phyloP scores from a whole-genome alignment of 2,113 vertebrate genomes.

The Heteronetta atricapilla region DNA sequence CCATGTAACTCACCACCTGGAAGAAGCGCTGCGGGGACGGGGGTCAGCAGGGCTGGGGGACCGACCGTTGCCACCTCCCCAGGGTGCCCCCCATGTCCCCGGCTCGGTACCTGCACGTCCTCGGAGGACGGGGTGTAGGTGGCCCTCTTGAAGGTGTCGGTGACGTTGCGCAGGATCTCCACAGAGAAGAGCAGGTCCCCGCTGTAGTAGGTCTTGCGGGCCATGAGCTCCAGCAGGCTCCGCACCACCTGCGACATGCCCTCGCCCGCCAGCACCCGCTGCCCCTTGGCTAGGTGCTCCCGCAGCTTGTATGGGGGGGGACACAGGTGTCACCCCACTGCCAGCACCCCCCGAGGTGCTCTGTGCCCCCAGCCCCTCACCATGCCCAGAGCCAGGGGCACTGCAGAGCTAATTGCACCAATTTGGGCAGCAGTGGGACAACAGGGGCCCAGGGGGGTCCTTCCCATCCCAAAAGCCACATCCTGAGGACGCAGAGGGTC shows the following conservation, averaged over 20 bases:
- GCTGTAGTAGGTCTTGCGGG: slow-evolving; percentile 94
- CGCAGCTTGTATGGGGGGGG: slow-evolving; percentile 81
- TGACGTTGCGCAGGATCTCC: slow-evolving; percentile 99
- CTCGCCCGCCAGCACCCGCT: slow-evolving; percentile 97
- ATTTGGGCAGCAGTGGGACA: neutral
- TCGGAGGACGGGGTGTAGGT: slow-evolving; percentile 95
- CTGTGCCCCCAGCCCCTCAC: accelerated
- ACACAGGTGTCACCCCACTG: neutral
- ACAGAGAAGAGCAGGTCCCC: slow-evolving; percentile 99
- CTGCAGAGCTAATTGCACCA: neutral
- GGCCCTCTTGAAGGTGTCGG: slow-evolving; percentile 99
- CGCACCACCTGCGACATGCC: slow-evolving; percentile 99
- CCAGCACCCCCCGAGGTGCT: accelerated
- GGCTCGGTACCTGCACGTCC: slow-evolving; percentile 89
- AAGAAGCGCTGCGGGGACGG: slow-evolving; percentile 89
- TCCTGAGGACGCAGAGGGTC: neutral
- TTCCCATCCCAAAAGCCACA: neutral
- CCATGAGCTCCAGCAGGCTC: slow-evolving; percentile 93
- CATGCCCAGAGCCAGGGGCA: neutral
- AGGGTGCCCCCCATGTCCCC: neutral
- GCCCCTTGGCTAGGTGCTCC: slow-evolving; percentile 98
- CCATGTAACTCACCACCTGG: slow-evolving; percentile 97
- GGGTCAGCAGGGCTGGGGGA: neutral
- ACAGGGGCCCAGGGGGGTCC: accelerated
- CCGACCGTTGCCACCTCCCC: neutral